Conservation (phyloP, 2,888 invertebrate species). For the Taenaris catops region DNA sequence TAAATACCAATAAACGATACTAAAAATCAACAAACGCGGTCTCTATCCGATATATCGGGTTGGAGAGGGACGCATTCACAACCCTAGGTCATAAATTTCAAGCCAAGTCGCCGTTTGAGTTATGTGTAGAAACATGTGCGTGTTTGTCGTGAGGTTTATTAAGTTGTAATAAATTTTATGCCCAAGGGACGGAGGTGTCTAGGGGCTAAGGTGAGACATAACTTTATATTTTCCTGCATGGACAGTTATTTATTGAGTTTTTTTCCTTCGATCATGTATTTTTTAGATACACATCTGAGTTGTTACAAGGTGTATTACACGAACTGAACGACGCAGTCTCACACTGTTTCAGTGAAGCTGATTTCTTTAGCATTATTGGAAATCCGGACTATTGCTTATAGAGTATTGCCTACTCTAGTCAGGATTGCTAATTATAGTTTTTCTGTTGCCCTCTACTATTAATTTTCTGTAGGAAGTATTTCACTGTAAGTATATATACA, state of each 20-base stretch:
- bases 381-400: no score
- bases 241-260: constrained; percentile 19
- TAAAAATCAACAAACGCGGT: constrained; percentile 51
- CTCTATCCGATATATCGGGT: constrained; percentile 31
- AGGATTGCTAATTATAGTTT: no score
- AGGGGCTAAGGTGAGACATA: constrained; percentile 27
- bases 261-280: constrained; percentile 16
- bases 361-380: no score
- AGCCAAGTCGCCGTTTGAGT: constrained; percentile 45
- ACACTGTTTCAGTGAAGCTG: no score
- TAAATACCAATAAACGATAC: constrained; percentile 68
- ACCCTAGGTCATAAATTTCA: constrained; percentile 68
- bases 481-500: no score
- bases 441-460: no score
- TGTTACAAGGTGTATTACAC: no score
- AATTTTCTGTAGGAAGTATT: no score
- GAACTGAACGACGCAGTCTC: no score
- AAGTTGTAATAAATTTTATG: constrained; percentile 71
- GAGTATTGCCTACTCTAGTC: no score
- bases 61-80: constrained; percentile 39
- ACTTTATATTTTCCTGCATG: constrained; percentile 15
- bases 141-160: constrained; percentile 66
- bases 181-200: constrained; percentile 50
- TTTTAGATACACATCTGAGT: constrained; percentile 8
- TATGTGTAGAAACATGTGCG: constrained; percentile 64